These are phyloP conservation scores for Neoarius graeffei DNA, from an alignment of 2,113 vertebrate species.

Conservation along the genomic window DNA sequence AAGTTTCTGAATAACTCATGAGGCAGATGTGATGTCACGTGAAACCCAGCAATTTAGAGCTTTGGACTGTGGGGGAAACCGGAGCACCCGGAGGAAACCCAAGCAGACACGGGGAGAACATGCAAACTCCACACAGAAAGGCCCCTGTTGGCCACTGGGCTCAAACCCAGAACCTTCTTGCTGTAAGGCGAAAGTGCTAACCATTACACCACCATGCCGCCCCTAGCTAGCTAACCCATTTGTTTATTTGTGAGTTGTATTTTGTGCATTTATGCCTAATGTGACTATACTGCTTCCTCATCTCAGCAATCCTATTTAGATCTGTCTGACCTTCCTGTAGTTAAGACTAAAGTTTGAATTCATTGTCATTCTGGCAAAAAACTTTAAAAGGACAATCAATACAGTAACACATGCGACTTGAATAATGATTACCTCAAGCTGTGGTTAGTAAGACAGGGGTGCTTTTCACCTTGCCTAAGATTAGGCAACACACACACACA, in stretches of 20 bases:
- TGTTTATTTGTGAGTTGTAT: background rate
- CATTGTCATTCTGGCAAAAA: background rate
- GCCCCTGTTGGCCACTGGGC: too few species aligned
- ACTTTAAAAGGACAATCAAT: background rate
- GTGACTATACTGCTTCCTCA: background rate
- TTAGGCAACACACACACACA: background rate
- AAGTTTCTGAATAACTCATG: too few species aligned
- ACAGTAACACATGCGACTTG: background rate
- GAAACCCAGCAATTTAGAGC: too few species aligned
- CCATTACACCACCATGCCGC: too few species aligned
- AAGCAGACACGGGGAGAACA: too few species aligned
- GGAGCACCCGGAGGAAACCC: too few species aligned
- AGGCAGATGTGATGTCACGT: too few species aligned
- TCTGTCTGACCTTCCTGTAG: slow-evolving; percentile 30
- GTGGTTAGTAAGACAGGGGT: background rate
- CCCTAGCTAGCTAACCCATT: background rate
- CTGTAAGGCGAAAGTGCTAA: background rate
- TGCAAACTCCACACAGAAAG: too few species aligned
- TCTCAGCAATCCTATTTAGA: slow-evolving; percentile 29
- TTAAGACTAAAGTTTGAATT: background rate
- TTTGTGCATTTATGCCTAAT: background rate
- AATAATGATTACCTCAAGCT: background rate
- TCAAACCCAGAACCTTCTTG: too few species aligned
- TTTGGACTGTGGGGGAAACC: too few species aligned
- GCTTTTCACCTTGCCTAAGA: background rate